Conservation (phyloP, 2,888 invertebrate species). For the Cerceris rybyensis region DNA sequence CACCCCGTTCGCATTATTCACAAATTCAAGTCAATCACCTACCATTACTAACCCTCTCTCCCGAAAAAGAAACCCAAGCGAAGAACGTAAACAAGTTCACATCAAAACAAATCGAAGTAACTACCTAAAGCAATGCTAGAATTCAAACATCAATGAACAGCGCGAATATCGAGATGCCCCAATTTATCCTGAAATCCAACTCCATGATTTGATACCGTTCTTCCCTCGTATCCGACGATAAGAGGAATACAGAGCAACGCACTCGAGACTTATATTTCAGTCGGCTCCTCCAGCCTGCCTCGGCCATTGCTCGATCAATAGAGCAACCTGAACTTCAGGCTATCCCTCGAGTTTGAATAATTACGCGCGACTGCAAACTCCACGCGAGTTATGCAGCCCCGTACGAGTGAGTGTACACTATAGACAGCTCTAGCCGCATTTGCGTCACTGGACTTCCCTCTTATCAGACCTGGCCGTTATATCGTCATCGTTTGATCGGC, state of each 20-base stretch:
- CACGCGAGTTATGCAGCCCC: constrained; percentile 30
- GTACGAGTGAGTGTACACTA: constrained; percentile 10
- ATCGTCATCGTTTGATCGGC: constrained; percentile 42
- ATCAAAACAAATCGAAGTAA: not conserved
- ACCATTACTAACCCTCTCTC: too few relatives aligned
- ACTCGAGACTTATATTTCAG: constrained; percentile 34
- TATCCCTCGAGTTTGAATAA: constrained; percentile 60
- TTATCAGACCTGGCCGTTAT: constrained; percentile 4
- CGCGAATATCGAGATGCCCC: constrained; percentile 1
- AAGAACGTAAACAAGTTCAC: not conserved
- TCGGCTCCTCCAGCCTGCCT: constrained; percentile 8
- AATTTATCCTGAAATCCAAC: constrained; percentile 25
- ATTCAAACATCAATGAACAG: not conserved
- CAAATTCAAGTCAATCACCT: too few relatives aligned
- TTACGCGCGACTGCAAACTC: constrained; percentile 55
- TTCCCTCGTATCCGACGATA: constrained; percentile 21
- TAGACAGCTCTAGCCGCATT: constrained; percentile 20
- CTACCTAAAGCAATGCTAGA: not conserved
- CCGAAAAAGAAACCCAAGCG: too few relatives aligned
- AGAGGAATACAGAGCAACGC: constrained; percentile 29
- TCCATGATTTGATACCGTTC: constrained; percentile 28
- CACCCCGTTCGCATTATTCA: too few relatives aligned
- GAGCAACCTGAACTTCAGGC: constrained; percentile 54
- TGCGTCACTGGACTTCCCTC: constrained; percentile 27
- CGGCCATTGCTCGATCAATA: constrained; percentile 53